Evolutionary conservation across 2,797 vertebrate species (phyloP).

Genomic region (Knipowitschia caucasica): DNA sequence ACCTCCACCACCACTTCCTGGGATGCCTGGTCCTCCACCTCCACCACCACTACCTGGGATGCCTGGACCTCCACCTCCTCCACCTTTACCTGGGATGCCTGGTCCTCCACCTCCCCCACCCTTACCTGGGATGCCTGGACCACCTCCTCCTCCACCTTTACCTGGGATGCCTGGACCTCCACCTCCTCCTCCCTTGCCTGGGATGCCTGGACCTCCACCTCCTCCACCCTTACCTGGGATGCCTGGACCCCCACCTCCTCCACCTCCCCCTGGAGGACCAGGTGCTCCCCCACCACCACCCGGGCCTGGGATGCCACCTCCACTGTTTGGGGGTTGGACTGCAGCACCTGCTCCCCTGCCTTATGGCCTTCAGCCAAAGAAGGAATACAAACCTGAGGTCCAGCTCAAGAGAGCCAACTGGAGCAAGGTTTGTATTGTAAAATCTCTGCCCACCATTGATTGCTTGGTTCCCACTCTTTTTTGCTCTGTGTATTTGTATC

Average conservation of each 20-base stretch:
- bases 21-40: constrained; percentile 47
- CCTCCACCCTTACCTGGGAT: constrained; percentile 62
- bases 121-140: constrained; percentile 12
- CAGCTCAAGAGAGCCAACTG: constrained; percentile 82
- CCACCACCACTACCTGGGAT: constrained; percentile 50
- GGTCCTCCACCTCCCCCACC: constrained; percentile 58
- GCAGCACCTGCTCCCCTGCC: constrained; percentile 66
- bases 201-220: constrained; percentile 31
- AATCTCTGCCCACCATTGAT: too few species aligned
- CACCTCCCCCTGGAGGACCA: constrained; percentile 51
- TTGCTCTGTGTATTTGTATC: too few species aligned
- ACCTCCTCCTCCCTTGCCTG: constrained; percentile 59
- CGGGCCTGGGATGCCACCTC: constrained; percentile 39
- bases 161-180: constrained; percentile 50
- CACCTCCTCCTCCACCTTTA: constrained; percentile 47
- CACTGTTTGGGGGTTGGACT: constrained; percentile 64
- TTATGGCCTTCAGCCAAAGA: constrained; percentile 80
- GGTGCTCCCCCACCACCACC: constrained; percentile 61
- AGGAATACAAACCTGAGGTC: constrained; percentile 82
- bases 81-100: constrained; percentile 25
- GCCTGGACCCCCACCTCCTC: constrained; percentile 27
- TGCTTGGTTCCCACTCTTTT: too few species aligned
- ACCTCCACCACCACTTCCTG: constrained; percentile 62
- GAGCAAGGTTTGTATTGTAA: constrained; percentile 81
- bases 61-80: constrained; percentile 57